Evolutionary conservation across 2,797 vertebrate species (phyloP).

Genomic region (Sebastes diploproa): DNA sequence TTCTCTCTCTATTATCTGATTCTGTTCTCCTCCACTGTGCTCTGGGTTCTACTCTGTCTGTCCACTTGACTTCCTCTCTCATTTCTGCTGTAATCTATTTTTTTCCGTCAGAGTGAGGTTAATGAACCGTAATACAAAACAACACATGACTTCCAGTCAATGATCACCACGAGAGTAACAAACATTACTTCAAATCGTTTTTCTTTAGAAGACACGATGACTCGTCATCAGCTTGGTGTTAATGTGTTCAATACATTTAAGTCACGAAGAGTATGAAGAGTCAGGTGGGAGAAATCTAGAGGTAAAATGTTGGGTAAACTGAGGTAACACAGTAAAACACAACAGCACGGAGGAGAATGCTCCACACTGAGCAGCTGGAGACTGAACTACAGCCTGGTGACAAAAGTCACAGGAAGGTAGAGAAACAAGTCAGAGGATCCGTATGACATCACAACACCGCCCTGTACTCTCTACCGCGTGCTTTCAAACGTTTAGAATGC

Average conservation of each 20-base stretch:
- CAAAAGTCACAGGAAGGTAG: background rate
- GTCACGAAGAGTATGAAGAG: background rate
- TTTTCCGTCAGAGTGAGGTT: constrained; percentile 39
- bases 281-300: background rate
- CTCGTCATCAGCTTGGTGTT: background rate
- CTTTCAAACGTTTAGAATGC: background rate
- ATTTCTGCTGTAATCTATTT: constrained; percentile 49
- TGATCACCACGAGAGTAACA: constrained; percentile 34
- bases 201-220: background rate
- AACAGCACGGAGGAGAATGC: background rate
- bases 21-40: background rate
- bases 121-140: constrained; percentile 58
- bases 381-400: background rate
- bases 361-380: background rate
- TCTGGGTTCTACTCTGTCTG: constrained; percentile 14
- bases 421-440: background rate
- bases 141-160: constrained; percentile 61
- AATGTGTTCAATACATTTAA: background rate
- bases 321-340: background rate
- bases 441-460: background rate
- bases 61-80: constrained; percentile 35
- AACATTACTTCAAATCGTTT: background rate
- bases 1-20: constrained; percentile 15
- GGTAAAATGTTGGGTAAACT: background rate
- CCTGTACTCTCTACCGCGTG: background rate